phyloP scores from a whole-genome alignment of 2,888 invertebrate genomes.

The Drosophila fulvimacula region DNA sequence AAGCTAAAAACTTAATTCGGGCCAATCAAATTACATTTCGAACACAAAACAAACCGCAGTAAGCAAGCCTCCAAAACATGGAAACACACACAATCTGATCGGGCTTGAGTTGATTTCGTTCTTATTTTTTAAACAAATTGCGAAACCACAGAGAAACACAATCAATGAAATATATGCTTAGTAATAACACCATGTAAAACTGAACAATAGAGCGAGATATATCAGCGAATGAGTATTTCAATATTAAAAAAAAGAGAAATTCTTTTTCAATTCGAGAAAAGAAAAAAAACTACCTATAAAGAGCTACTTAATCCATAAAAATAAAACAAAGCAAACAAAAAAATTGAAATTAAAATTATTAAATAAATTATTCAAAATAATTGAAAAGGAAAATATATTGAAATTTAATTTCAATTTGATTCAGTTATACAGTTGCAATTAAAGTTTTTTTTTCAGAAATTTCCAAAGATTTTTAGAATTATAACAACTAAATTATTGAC shows the following conservation, averaged over 20 bases:
- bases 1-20: constrained; percentile 13
- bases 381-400: neutral
- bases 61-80: constrained; percentile 23
- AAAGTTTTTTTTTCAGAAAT: constrained; percentile 27
- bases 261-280: constrained; percentile 47
- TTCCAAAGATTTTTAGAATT: neutral
- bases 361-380: constrained; percentile 16
- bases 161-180: constrained; percentile 58
- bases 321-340: constrained; percentile 30
- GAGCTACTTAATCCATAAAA: constrained; percentile 58
- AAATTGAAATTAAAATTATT: constrained; percentile 14
- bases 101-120: constrained; percentile 22
- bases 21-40: constrained; percentile 29
- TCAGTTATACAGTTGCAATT: neutral
- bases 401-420: constrained; percentile 2
- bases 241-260: constrained; percentile 30
- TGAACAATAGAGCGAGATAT: constrained; percentile 36
- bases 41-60: constrained; percentile 33
- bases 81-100: constrained; percentile 12
- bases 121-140: constrained; percentile 31
- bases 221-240: constrained; percentile 18
- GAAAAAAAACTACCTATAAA: constrained; percentile 60
- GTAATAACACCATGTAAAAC: constrained; percentile 26
- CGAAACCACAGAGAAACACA: constrained; percentile 53
- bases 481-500: constrained; percentile 4